Base-by-base conservation (phyloP, 2,888 invertebrate species). In the Drosophila meridionalis region DNA sequence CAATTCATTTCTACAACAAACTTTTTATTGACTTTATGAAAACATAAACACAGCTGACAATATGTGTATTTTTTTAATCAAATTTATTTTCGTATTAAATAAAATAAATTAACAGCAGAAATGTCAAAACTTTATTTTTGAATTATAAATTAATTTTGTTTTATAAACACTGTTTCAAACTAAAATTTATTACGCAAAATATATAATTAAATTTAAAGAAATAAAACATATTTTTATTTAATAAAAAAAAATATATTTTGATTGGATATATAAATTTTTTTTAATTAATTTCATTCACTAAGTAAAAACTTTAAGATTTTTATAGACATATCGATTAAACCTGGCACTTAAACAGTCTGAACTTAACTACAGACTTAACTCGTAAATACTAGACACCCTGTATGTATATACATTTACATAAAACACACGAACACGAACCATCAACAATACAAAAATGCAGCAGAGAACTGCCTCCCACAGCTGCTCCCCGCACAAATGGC, bases 401-500 rank as follows among this genome's bases (percentile, higher is more conserved):
- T 82, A 81, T 32, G 52, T 53, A 65, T 11, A 11, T 38, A 38
- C 26, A 28, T 2, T 28, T 14, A 38, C 67, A 47, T 63, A 36
- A 14, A 32, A 56, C 50, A 63, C 58, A 38, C 58, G 43, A 61
- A 38, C 38, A 43, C 20, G 20, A 20, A 43, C 28, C 38, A 38
- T 14, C 4, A 67, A 30, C 36, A 56, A 60, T 32, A 60, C 43
- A 20, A 34, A 50, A 43, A 56, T 30, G 48, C 45, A 59, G 30
- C 50, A 63, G 52, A 70, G 66, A 59, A 63, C 48, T 48, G 45
- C 45, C 58, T 34, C 53, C 71, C 74, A 74, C 64, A 61, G 82
- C 81, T 68, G 80, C 26, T 69, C 80, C 76, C 66, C 70, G 82
- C 82, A 83, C 83, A 69, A 53, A 70, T 61, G 43, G 83, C 83